phyloP scores from a whole-genome alignment of 2,797 vertebrate species.

The Myotis myotis region DNA sequence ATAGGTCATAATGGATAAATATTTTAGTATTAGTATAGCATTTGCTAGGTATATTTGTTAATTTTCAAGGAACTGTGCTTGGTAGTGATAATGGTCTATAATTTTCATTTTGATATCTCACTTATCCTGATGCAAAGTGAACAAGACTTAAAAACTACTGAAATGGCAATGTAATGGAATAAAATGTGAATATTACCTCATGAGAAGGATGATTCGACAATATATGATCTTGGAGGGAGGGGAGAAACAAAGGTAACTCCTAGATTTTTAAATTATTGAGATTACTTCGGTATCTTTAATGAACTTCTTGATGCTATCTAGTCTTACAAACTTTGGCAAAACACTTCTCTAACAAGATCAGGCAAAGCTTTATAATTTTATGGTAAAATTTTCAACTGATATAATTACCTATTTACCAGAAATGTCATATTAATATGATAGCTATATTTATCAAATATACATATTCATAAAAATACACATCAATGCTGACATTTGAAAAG shows the following conservation, averaged over 20 bases:
- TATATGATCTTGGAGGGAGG: neutral
- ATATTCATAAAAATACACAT: constrained; percentile 53
- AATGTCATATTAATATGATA: constrained; percentile 35
- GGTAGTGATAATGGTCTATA: neutral
- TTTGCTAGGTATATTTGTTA: neutral
- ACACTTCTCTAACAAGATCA: neutral
- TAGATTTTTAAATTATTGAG: neutral
- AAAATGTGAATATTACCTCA: neutral
- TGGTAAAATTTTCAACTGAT: neutral
- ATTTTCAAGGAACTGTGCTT: neutral
- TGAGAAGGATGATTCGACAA: neutral
- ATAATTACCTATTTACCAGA: constrained; percentile 12
- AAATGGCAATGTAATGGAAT: neutral
- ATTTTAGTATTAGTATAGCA: neutral
- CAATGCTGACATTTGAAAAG: neutral
- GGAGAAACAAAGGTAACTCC: neutral
- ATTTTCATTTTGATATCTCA: neutral
- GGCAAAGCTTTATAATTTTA: neutral
- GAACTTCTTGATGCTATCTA: neutral
- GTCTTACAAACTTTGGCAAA: neutral
- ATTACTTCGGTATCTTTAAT: neutral
- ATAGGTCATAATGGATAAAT: neutral
- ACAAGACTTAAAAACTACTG: neutral
- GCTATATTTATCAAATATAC: constrained; percentile 48
- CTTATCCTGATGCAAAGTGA: neutral